A percentile compares a stretch with the other conserved stretches of the same genome.
Conservation (phyloP, 2,797 vertebrate genomes). For the Tapera naevia region DNA sequence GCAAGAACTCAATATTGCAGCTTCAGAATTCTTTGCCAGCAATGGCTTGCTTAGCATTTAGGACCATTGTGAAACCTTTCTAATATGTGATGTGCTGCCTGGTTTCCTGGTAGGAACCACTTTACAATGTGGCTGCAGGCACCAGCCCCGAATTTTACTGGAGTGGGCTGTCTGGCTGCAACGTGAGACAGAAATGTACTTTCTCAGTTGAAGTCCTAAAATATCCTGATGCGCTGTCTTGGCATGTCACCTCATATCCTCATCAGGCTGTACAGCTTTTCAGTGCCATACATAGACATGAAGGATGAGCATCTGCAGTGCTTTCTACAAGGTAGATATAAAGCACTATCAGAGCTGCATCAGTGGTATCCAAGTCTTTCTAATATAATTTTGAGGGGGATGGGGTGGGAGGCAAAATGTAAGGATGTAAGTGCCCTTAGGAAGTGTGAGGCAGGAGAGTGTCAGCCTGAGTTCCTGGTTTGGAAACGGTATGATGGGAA, state of each 20-base stretch:
- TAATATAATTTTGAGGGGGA: fast-evolving
- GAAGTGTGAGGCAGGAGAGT: not conserved
- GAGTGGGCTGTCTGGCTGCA: not conserved
- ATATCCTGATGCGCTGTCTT: not conserved
- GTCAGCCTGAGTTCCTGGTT: not conserved
- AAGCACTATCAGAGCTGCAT: not conserved
- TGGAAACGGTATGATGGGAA: not conserved
- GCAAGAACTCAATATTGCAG: not conserved
- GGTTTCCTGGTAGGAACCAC: not conserved
- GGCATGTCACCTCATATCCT: not conserved
- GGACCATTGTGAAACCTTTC: not conserved
- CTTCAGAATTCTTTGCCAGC: not conserved
- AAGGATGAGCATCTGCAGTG: not conserved
- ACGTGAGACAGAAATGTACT: not conserved
- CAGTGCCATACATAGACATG: not conserved
- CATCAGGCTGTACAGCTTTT: not conserved
- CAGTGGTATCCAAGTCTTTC: not conserved
- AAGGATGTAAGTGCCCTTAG: not conserved
- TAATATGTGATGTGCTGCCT: not conserved
- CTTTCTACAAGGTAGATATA: not conserved
- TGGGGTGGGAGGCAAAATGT: not conserved
- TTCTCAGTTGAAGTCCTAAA: not conserved
- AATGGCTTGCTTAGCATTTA: not conserved
- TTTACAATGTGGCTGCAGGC: not conserved
- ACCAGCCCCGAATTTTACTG: not conserved